A percentile compares a stretch with the other conserved stretches of the same genome.
phyloP scores from a whole-genome alignment of 2,888 invertebrate genomes.

The Andricus quercusramuli region DNA sequence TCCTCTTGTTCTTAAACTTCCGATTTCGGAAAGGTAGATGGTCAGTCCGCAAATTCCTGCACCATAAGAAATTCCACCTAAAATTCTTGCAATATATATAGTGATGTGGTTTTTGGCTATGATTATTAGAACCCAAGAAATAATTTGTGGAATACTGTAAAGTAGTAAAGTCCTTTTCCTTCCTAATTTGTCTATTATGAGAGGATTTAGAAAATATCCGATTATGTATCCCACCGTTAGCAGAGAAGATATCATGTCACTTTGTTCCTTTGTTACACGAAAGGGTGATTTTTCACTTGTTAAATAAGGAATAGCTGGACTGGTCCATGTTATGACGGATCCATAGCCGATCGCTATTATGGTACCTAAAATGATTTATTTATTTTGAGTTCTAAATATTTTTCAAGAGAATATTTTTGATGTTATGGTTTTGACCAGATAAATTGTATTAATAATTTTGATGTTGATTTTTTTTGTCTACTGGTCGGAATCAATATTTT shows the following conservation, averaged over 20 bases:
- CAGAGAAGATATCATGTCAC: slow-evolving; percentile 70
- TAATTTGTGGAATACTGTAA: slow-evolving; percentile 67
- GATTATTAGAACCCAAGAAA: slow-evolving; percentile 69
- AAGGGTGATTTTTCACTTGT: slow-evolving; percentile 61
- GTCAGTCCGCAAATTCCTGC: slow-evolving; percentile 78
- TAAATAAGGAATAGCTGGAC: slow-evolving; percentile 69
- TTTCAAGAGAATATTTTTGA: too few relatives aligned
- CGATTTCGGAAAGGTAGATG: slow-evolving; percentile 82
- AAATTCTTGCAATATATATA: slow-evolving; percentile 76
- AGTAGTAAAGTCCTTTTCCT: slow-evolving; percentile 67
- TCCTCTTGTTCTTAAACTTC: slow-evolving; percentile 81
- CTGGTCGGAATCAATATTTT: too few relatives aligned
- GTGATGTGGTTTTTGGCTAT: slow-evolving; percentile 58
- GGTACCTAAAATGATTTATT: neutral
- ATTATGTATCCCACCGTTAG: slow-evolving; percentile 68
- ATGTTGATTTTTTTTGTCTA: too few relatives aligned
- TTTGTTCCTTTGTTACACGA: slow-evolving; percentile 65
- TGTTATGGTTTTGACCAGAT: too few relatives aligned
- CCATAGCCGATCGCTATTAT: slow-evolving; percentile 2
- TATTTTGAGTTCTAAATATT: too few relatives aligned
- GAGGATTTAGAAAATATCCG: slow-evolving; percentile 66
- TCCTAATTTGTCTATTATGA: slow-evolving; percentile 67
- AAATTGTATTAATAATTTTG: too few relatives aligned
- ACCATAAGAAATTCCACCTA: slow-evolving; percentile 79
- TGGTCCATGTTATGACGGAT: slow-evolving; percentile 67